Evolutionary conservation across 2,888 invertebrate genomes (phyloP).

Genomic region (Steinernema scapterisci): DNA sequence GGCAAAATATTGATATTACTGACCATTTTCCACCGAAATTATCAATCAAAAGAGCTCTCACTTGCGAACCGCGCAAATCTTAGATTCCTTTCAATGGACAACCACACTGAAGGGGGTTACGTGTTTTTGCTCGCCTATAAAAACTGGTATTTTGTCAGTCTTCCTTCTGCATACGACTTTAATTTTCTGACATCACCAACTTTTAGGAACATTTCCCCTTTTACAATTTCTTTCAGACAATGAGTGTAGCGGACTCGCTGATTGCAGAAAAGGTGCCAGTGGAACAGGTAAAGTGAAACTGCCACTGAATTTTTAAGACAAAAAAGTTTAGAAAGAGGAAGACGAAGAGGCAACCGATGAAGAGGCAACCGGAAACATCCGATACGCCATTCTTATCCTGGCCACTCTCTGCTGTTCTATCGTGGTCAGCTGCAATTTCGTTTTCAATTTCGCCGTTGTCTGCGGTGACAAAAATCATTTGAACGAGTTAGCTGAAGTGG

Average conservation of each 20-base stretch:
- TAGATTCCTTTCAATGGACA: too few species aligned
- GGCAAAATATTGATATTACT: too few species aligned
- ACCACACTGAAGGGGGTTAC: too few species aligned
- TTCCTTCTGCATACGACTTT: background rate
- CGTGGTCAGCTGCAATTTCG: conserved; percentile 37
- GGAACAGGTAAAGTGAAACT: background rate
- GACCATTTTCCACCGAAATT: too few species aligned
- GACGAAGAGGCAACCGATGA: background rate
- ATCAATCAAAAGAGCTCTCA: too few species aligned
- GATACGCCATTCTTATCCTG: conserved; percentile 35
- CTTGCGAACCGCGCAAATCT: too few species aligned
- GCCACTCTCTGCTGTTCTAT: conserved; percentile 34
- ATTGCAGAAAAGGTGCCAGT: background rate
- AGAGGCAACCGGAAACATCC: conserved; percentile 6
- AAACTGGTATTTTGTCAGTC: conserved; percentile 1
- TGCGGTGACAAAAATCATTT: conserved; percentile 31
- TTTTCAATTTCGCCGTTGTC: conserved; percentile 37
- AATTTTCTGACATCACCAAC: too few species aligned
- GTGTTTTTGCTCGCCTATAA: background rate
- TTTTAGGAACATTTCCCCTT: too few species aligned
- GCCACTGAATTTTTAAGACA: background rate
- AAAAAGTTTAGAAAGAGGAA: conserved; percentile 3
- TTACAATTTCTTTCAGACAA: background rate
- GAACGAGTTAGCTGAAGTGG: conserved; percentile 20
- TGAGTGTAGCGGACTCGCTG: conserved; percentile 2